phyloP scores from a whole-genome alignment of 2,113 vertebrate genomes.

The Dolichallabes microphthalmus region DNA sequence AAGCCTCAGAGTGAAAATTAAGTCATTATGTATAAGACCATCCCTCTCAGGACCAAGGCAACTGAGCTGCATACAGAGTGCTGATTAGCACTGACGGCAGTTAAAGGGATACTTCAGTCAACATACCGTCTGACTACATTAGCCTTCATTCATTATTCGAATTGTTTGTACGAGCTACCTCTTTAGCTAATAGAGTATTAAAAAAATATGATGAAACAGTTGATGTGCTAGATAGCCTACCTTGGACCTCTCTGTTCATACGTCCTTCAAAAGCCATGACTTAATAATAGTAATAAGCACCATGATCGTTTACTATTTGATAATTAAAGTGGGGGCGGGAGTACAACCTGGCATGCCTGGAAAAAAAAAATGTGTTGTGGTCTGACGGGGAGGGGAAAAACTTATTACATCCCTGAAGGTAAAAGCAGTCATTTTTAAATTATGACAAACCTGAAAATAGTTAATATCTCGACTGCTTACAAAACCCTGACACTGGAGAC shows the following conservation, averaged over 20 bases:
- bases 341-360: no score
- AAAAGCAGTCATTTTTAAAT: not conserved
- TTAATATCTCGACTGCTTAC: not conserved
- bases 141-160: constrained; percentile 6
- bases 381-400: not conserved
- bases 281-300: not conserved
- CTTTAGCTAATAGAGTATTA: constrained; percentile 17
- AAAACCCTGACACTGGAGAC: not conserved
- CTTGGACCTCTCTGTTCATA: not conserved
- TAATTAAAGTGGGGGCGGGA: no score
- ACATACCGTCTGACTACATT: constrained; percentile 21
- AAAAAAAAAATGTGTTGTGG: no score
- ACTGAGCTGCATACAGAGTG: constrained; percentile 26
- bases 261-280: not conserved
- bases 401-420: not conserved
- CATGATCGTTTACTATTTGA: not conserved
- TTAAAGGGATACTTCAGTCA: constrained; percentile 29
- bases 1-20: constrained; percentile 38
- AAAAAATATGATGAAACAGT: not conserved
- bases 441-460: not conserved
- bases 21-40: constrained; percentile 37
- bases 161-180: constrained; percentile 26
- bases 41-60: not conserved
- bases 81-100: constrained; percentile 22
- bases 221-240: not conserved